Percentiles rank a stretch among this genome's conserved stretches.
Conservation (phyloP, 2,797 vertebrate genomes). For the Martes flavigula region DNA sequence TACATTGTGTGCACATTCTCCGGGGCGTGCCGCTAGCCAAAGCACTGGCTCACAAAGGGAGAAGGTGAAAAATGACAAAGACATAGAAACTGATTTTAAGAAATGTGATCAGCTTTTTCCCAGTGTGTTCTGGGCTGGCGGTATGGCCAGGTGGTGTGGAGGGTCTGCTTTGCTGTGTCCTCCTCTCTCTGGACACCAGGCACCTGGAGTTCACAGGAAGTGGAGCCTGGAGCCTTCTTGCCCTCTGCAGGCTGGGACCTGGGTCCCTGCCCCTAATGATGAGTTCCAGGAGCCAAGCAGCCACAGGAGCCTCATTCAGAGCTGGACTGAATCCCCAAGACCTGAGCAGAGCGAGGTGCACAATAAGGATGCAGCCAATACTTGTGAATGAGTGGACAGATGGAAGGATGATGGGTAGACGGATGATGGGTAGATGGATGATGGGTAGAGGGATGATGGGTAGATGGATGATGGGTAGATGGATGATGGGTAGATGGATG, state of each 20-base stretch:
- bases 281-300: too few species aligned
- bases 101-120: not conserved
- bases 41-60: accelerated
- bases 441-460: not conserved
- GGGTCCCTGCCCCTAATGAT: accelerated
- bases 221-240: accelerated
- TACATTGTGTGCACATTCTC: accelerated
- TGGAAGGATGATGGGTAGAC: not conserved
- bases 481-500: not conserved
- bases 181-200: too few species aligned
- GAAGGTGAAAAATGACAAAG: not conserved
- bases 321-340: not conserved
- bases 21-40: accelerated
- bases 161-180: accelerated
- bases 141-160: accelerated
- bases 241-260: not conserved
- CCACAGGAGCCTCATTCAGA: accelerated
- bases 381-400: not conserved
- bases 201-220: accelerated
- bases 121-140: accelerated
- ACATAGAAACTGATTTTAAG: not conserved
- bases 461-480: accelerated
- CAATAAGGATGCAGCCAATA: accelerated
- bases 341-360: accelerated
- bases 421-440: too few species aligned